phyloP scores from a whole-genome alignment of 2,888 invertebrate species.

The Clunio marinus region DNA sequence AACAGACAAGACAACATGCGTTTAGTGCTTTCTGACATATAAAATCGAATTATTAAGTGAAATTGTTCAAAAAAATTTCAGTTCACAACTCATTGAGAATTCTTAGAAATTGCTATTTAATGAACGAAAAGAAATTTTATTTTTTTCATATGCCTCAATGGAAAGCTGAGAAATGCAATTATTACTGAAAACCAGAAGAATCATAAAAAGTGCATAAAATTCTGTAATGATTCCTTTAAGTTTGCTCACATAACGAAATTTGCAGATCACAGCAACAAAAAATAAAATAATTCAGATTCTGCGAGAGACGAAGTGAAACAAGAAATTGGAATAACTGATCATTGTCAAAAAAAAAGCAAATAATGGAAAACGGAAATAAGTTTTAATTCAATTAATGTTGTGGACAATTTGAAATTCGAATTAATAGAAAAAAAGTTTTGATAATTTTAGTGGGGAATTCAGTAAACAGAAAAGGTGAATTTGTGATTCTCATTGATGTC shows the following conservation, averaged over 20 bases:
- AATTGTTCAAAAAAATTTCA: background rate
- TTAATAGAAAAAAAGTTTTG: background rate
- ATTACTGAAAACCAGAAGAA: background rate
- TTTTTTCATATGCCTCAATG: too few species aligned
- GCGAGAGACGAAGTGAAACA: too few species aligned
- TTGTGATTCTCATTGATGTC: background rate
- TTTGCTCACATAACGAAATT: background rate
- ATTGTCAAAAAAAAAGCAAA: too few species aligned
- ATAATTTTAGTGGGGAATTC: too few species aligned
- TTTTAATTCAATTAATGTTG: background rate
- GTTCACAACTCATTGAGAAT: background rate
- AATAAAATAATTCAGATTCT: too few species aligned
- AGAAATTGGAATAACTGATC: too few species aligned
- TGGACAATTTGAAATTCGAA: background rate
- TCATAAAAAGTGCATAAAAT: background rate
- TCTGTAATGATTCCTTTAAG: background rate
- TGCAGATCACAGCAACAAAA: too few species aligned
- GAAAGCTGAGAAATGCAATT: background rate
- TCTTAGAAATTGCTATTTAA: too few species aligned
- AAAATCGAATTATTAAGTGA: too few species aligned
- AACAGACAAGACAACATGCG: background rate
- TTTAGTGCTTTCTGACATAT: background rate
- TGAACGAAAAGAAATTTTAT: too few species aligned
- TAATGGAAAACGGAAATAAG: background rate
- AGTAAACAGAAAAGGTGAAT: background rate